Evolutionary conservation across 2,797 vertebrate species (phyloP), one percentile per base, ranked within the genome.

Genomic region (Pseudomugil gertrudae): DNA sequence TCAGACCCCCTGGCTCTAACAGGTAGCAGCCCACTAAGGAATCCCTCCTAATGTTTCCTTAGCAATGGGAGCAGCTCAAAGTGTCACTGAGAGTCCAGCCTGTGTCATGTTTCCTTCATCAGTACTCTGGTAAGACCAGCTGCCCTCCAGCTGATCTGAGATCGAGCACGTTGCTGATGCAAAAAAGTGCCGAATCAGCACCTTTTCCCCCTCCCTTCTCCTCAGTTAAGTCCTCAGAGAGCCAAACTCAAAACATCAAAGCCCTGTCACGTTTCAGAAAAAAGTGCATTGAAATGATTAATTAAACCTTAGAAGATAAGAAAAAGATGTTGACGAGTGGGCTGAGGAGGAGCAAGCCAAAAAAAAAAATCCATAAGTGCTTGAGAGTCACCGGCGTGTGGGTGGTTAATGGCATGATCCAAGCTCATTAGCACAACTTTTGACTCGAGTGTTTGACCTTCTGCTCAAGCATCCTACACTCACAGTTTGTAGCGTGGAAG

Each of bases 401-500:
- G 79, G 86, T 53, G 76, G 78, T 66, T 78, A 81, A 21, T 56
- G 72, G 78, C 78, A 56, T 53, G 72, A 87, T 80, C 78, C 80
- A 81, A 64, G 71, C 83, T 91, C 83, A 88, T 88, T 89, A 89
- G 84, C 79, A 50, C 63, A 38, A 63, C 38, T 32, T 78, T 90
- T 87, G 87, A 87, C 84, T 84, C 0, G 11, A 80, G 74, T 10
- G 64, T 66, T 76, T 85, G 85, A 84, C 85, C 84, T 85, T 35
- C 9, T 13, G 4, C 14, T 66, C 21, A 3, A 24, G 11, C 73
- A 9, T 23, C 72, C 76, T 63, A 68, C 76, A 66, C 58, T 24
- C 54, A 4, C 43, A 55, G 48, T 50, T 70, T 71, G 64, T 27
- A 29, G 27, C 19, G 29, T 23, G n/a, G 8, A 30, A 3, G 27